Percentiles rank a stretch among this genome's conserved stretches.
Evolutionary conservation across 2,888 invertebrate species (phyloP).

Genomic region (Ephialtes manifestator): DNA sequence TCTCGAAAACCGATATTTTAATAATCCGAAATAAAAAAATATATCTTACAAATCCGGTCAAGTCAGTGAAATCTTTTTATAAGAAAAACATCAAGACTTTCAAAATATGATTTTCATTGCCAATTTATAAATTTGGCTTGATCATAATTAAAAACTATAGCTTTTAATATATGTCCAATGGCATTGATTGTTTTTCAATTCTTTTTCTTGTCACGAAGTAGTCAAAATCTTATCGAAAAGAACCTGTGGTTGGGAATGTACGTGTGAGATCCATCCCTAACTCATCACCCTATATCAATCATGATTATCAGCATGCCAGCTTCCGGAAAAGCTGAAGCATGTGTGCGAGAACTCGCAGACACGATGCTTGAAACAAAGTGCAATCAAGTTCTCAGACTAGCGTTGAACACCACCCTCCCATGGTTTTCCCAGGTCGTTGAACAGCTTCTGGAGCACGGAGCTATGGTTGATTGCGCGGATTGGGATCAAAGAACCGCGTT

Average conservation of each 20-base stretch:
- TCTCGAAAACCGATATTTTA: too few relatives aligned
- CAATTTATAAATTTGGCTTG: too few relatives aligned
- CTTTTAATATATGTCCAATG: too few relatives aligned
- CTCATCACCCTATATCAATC: not conserved
- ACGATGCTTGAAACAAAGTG: slow-evolving; percentile 66
- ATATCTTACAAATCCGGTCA: too few relatives aligned
- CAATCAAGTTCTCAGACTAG: slow-evolving; percentile 57
- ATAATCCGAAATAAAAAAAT: too few relatives aligned
- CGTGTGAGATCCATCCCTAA: not conserved
- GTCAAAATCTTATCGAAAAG: too few relatives aligned
- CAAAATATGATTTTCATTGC: too few relatives aligned
- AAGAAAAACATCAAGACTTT: too few relatives aligned
- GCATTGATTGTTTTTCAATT: too few relatives aligned
- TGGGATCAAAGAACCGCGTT: slow-evolving; percentile 96
- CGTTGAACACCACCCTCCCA: slow-evolving; percentile 29
- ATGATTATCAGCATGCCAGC: not conserved
- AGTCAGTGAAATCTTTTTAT: too few relatives aligned
- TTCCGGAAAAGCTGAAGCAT: not conserved
- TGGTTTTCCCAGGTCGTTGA: slow-evolving; percentile 90
- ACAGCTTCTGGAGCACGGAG: slow-evolving; percentile 92
- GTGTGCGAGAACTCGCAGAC: slow-evolving; percentile 14
- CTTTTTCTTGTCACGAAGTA: too few relatives aligned
- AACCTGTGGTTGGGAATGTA: not conserved
- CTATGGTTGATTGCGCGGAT: slow-evolving; percentile 95
- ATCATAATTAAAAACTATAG: too few relatives aligned